Evolutionary conservation across 2,888 invertebrate genomes (phyloP).

Genomic region (Chalcis sispes): DNA sequence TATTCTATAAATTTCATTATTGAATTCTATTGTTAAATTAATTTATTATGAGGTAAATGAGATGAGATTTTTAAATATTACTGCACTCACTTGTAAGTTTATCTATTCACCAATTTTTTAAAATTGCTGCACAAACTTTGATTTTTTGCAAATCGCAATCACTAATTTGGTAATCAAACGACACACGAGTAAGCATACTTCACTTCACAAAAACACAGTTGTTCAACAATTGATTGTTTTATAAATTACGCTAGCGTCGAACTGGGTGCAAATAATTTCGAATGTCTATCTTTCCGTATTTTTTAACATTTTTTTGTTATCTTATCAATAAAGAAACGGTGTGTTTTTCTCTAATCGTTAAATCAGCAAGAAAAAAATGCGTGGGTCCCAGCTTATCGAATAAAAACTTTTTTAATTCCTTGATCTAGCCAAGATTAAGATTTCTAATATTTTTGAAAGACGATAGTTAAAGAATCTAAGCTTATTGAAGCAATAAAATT

Average conservation of each 20-base stretch:
- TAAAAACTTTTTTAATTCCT: constrained; percentile 32
- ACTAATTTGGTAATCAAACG: too few species aligned
- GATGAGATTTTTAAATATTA: constrained; percentile 31
- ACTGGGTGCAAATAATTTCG: constrained; percentile 7
- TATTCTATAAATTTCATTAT: too few species aligned
- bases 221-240: constrained; percentile 3
- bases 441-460: constrained; percentile 31
- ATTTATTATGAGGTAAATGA: constrained; percentile 40
- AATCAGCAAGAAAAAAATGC: constrained; percentile 57
- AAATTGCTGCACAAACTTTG: constrained; percentile 20
- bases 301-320: constrained; percentile 63
- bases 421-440: constrained; percentile 41
- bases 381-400: constrained; percentile 47
- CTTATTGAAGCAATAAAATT: constrained; percentile 4
- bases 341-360: constrained; percentile 62
- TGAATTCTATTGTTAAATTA: too few species aligned
- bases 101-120: constrained; percentile 9
- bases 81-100: constrained; percentile 30
- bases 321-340: constrained; percentile 64
- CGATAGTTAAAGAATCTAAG: background rate
- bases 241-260: background rate
- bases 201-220: constrained; percentile 1
- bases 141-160: constrained; percentile 9
- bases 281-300: constrained; percentile 56
- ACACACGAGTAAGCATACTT: background rate